Conservation (phyloP, 2,797 vertebrate genomes). For the Odontamblyopus rebecca region DNA sequence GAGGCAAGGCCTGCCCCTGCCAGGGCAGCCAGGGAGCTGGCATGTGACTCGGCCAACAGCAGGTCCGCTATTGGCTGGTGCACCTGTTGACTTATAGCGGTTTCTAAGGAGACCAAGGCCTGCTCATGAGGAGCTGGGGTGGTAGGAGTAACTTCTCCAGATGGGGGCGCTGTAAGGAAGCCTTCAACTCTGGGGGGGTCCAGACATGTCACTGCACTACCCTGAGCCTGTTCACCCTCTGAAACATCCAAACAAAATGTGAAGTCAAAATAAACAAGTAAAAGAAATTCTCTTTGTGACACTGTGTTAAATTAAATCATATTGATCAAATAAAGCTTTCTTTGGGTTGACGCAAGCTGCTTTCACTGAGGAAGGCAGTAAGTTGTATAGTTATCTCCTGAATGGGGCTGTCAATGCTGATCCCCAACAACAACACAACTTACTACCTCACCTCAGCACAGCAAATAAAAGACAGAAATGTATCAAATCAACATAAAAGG, state of each 20-base stretch:
- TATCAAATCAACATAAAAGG: conserved; percentile 8
- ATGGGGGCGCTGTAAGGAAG: conserved; percentile 86
- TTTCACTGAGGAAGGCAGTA: conserved; percentile 89
- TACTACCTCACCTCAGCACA: conserved; percentile 91
- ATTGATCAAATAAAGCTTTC: neutral
- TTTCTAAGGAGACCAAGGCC: conserved; percentile 85
- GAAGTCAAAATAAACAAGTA: conserved; percentile 7
- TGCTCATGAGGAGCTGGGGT: conserved; percentile 82
- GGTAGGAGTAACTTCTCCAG: conserved; percentile 86
- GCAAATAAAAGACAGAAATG: conserved; percentile 30
- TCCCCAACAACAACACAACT: conserved; percentile 98
- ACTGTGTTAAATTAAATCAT: neutral
- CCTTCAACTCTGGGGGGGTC: conserved; percentile 83
- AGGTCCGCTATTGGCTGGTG: conserved; percentile 84
- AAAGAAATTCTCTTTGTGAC: too few species aligned
- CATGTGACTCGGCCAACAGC: conserved; percentile 80
- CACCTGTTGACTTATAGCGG: conserved; percentile 84
- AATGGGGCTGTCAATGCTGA: conserved; percentile 83
- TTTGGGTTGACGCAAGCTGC: conserved; percentile 29
- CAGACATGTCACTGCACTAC: conserved; percentile 73
- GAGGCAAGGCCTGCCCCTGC: conserved; percentile 79
- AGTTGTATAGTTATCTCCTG: conserved; percentile 97
- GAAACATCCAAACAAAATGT: conserved; percentile 51
- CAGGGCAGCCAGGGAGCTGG: conserved; percentile 75
- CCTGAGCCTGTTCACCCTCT: conserved; percentile 79